These are phyloP conservation scores for Spilosoma lubricipeda DNA, from an alignment of 2,888 invertebrate genomes.

Conservation along the genomic window DNA sequence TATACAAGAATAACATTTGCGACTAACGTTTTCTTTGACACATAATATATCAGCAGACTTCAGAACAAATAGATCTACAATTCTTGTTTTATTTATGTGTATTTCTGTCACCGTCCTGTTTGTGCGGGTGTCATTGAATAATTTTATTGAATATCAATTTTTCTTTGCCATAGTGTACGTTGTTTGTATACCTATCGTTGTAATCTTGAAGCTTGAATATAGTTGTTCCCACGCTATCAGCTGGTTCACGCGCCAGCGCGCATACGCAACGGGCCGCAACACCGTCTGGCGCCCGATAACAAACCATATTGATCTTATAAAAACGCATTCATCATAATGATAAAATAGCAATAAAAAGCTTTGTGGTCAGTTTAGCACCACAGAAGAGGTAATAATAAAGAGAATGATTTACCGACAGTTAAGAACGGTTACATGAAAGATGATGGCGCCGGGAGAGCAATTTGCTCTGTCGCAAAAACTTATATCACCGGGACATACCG, in stretches of 20 bases:
- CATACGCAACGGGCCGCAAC: constrained; percentile 67
- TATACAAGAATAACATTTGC: constrained; percentile 17
- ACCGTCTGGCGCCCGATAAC: constrained; percentile 56
- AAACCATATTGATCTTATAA: constrained; percentile 36
- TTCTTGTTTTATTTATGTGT: constrained; percentile 17
- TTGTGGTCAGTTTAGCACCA: constrained; percentile 31
- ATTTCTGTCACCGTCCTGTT: constrained; percentile 1
- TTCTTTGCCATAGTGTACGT: constrained; percentile 44
- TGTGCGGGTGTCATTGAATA: constrained; percentile 2
- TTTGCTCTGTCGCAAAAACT: constrained; percentile 71
- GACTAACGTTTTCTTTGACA: constrained; percentile 15
- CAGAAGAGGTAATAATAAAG: constrained; percentile 51
- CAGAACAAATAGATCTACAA: constrained; percentile 13
- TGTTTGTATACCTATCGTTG: constrained; percentile 23
- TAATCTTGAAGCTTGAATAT: constrained; percentile 64
- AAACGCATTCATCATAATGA: constrained; percentile 13
- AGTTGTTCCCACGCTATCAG: constrained; percentile 82
- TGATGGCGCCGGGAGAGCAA: constrained; percentile 67
- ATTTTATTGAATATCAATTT: constrained; percentile 15
- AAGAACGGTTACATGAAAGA: constrained; percentile 57
- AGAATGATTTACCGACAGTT: constrained; percentile 72
- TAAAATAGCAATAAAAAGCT: constrained; percentile 21
- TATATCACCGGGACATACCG: constrained; percentile 52
- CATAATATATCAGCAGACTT: constrained; percentile 1
- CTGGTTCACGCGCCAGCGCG: constrained; percentile 77